Evolutionary conservation across 2,888 invertebrate species (phyloP).

Genomic region (Mycogona germanica): DNA sequence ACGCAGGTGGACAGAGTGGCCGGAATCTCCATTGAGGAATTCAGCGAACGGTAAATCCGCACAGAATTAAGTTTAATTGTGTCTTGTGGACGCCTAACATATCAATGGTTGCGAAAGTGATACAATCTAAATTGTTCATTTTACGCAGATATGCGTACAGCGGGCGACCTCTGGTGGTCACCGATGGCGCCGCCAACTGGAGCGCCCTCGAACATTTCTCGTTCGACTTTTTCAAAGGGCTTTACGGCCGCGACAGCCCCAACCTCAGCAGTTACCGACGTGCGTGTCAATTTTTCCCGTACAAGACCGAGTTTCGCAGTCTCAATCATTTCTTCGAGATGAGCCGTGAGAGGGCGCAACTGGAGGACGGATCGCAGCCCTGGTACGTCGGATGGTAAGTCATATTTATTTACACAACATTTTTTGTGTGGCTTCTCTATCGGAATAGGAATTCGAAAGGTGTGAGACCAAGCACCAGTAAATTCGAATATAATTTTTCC

Average conservation of each 20-base stretch:
- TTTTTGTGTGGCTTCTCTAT: background rate
- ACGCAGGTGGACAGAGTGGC: slow-evolving; percentile 49
- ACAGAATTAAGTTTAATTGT: too few relatives aligned
- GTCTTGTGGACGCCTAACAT: too few relatives aligned
- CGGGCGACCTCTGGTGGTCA: slow-evolving; percentile 68
- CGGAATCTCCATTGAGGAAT: slow-evolving; percentile 51
- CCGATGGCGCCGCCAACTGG: slow-evolving; percentile 72
- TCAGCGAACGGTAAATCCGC: slow-evolving; percentile 52
- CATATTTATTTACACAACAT: background rate
- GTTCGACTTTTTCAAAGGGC: slow-evolving; percentile 62
- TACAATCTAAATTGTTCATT: background rate
- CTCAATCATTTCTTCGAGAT: slow-evolving; percentile 72
- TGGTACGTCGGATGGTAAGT: slow-evolving; percentile 62
- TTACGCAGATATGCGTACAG: slow-evolving; percentile 50
- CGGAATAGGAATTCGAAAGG: background rate
- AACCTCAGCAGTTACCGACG: slow-evolving; percentile 29
- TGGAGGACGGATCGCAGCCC: slow-evolving; percentile 46
- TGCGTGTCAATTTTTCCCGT: slow-evolving; percentile 88
- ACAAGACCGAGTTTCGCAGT: slow-evolving; percentile 66
- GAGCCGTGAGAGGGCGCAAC: slow-evolving; percentile 52
- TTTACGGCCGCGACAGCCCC: slow-evolving; percentile 44
- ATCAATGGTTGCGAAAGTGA: too few relatives aligned
- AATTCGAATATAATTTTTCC: too few relatives aligned
- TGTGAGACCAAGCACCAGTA: background rate
- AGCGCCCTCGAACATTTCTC: slow-evolving; percentile 61